Base-by-base conservation (phyloP, 2,888 invertebrate species). In the Apamea anceps region DNA sequence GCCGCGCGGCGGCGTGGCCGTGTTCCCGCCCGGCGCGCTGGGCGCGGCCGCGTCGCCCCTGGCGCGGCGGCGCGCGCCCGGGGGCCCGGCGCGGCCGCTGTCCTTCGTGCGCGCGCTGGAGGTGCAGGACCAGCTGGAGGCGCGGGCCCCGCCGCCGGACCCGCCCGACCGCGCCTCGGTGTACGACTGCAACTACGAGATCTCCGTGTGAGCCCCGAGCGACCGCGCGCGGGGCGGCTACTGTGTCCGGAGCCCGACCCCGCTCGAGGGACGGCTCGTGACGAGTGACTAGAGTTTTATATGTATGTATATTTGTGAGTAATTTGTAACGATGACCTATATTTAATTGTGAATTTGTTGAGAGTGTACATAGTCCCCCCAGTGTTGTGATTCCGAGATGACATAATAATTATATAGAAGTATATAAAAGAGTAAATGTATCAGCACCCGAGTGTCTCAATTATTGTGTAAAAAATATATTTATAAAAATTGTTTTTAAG, bases 131-230 rank as follows among this genome's bases (percentile, higher is more conserved):
- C 98, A 98, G 79, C 98, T 99, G 93, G 99, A 99, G 93, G 98
- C 99, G 97, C 97, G 98, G 93, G 95, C 97, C 90, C 91, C 95
- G 92, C 92, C 96, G 91, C 88, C 95, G 93, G 93, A 94, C 77
- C 95, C 98, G 28, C 98, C 98, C 73, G 99, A 99, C 95, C 98
- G 99, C 91, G 98, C 98, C 91, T 99, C 99, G 95, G 98, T 99
- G 89, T 99, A 99, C 96, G 99, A 99, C 96, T 99, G 99, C 98
- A 99, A 99, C 97, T 99, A 99, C 96, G 99, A 99, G 96, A 99
- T 99, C 97, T 99, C 99, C 90, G 99, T 99, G 97, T 99, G 98
- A 98, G 87, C 15, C 77, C 67, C 73, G 80, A 32, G 13, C 37
- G 45, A 2, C 74, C 74, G 65, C 51, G 65, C 51, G 70, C 18